phyloP scores from a whole-genome alignment of 2,113 vertebrate genomes.

The Benthochromis sp. region DNA sequence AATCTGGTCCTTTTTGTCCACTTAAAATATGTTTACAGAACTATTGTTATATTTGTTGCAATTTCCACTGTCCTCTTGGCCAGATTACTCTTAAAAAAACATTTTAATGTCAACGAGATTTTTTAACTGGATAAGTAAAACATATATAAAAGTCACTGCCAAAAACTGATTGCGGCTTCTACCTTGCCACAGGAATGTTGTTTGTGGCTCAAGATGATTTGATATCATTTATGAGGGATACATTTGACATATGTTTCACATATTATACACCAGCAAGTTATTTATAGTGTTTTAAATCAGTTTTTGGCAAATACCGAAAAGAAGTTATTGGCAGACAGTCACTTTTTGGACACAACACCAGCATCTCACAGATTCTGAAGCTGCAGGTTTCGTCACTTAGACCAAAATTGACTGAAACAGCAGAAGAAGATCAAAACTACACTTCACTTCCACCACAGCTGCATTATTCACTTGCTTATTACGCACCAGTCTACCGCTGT shows the following conservation, averaged over 20 bases:
- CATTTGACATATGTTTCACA: not conserved
- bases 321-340: not conserved
- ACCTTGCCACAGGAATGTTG: not conserved
- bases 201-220: not conserved
- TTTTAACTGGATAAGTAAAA: not conserved
- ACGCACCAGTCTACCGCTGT: not conserved
- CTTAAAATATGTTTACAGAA: not conserved
- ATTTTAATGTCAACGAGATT: not conserved
- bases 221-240: not conserved
- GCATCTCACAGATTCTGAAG: not conserved
- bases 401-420: not conserved
- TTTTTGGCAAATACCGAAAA: not conserved
- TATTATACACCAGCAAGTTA: not conserved
- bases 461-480: not conserved
- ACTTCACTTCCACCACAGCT: not conserved
- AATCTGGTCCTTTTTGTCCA: not conserved
- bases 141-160: not conserved
- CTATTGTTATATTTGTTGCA: not conserved
- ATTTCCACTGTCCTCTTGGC: not conserved
- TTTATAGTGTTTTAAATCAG: not conserved
- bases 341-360: not conserved
- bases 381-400: not conserved
- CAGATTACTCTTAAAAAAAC: not conserved
- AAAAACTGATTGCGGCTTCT: not conserved
- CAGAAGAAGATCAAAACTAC: not conserved